phyloP scores from a whole-genome alignment of 2,113 vertebrate species.

The Albula glossodonta region DNA sequence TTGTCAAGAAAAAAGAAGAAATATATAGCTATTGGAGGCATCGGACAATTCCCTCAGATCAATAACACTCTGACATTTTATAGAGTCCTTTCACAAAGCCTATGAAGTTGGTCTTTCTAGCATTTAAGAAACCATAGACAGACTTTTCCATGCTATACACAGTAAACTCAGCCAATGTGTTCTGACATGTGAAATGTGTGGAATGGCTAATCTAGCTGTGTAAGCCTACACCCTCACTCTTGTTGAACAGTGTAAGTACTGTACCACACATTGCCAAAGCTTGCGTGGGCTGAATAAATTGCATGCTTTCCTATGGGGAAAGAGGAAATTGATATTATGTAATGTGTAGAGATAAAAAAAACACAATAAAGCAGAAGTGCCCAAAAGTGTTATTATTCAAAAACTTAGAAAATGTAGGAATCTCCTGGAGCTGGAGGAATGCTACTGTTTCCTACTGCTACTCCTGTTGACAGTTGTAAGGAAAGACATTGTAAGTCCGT shows the following conservation, averaged over 20 bases:
- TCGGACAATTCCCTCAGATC: background rate
- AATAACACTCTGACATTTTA: background rate
- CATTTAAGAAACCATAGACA: background rate
- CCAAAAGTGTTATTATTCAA: constrained; percentile 3
- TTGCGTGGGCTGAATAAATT: constrained; percentile 17
- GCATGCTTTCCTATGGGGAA: constrained; percentile 8
- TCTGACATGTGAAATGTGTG: background rate
- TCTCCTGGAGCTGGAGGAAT: background rate
- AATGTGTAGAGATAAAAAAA: constrained; percentile 17
- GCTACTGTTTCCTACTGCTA: background rate
- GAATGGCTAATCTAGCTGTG: background rate
- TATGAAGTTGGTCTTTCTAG: background rate
- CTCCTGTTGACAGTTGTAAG: background rate
- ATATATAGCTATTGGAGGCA: background rate
- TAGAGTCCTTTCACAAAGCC: background rate
- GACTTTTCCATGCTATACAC: background rate
- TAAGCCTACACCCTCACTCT: background rate
- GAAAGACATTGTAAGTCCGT: background rate
- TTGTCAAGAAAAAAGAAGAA: background rate
- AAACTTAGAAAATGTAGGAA: constrained; percentile 6
- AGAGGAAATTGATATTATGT: constrained; percentile 11
- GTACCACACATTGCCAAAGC: background rate
- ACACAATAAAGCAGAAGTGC: background rate
- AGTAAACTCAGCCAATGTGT: background rate
- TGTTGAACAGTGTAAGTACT: background rate